A percentile compares a stretch with the other conserved stretches of the same genome.
Conservation (phyloP, 2,113 vertebrate genomes). For the Petroica traversi region DNA sequence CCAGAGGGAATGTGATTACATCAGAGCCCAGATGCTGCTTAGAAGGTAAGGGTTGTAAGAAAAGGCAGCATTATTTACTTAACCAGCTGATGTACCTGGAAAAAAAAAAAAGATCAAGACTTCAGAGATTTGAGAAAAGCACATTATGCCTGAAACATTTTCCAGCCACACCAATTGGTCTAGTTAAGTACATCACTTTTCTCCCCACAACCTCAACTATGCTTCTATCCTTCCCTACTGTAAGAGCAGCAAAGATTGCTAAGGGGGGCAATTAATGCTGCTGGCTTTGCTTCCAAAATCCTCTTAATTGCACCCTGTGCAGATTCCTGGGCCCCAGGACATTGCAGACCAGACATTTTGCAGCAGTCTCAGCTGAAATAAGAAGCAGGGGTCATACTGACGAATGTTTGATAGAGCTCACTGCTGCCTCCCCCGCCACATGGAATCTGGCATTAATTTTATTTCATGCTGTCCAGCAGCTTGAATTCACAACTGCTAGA, state of each 20-base stretch:
- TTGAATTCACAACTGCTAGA: neutral
- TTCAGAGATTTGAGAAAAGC: neutral
- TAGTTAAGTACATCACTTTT: neutral
- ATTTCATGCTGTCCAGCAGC: neutral
- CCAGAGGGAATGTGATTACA: rapidly evolving
- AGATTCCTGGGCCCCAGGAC: neutral
- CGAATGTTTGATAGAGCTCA: neutral
- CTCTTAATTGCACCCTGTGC: neutral
- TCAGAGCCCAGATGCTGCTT: neutral
- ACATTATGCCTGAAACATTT: neutral
- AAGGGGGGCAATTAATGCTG: neutral
- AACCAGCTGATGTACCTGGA: neutral
- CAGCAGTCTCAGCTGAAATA: neutral
- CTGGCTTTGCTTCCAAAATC: neutral
- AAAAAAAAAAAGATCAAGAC: neutral
- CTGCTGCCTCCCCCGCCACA: neutral
- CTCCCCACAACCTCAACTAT: neutral
- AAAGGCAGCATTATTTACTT: neutral
- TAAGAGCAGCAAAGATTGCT: neutral
- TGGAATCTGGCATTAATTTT: neutral
- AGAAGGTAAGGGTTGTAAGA: neutral
- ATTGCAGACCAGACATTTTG: neutral
- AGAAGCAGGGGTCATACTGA: neutral
- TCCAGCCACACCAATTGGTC: rapidly evolving
- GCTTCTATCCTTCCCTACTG: neutral